phyloP scores from a whole-genome alignment of 1,140 invertebrate genomes.

The Agrilus planipennis region DNA sequence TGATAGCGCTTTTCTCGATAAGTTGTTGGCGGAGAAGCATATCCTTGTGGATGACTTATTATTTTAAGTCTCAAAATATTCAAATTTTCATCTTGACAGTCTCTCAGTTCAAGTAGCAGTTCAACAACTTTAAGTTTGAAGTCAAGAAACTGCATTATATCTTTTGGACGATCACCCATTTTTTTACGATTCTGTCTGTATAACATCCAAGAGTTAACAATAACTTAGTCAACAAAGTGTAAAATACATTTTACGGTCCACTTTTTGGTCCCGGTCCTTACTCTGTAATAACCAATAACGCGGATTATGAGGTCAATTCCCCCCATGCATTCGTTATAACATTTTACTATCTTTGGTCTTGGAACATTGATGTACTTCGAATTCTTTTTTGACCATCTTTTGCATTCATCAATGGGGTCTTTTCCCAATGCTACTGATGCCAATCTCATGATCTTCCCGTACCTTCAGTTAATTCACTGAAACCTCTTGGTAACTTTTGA shows the following conservation, averaged over 20 bases:
- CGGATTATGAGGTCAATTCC: slow-evolving; percentile 9
- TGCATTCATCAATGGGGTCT: neutral
- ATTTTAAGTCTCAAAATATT: no score
- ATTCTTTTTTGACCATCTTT: neutral
- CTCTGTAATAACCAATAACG: slow-evolving; percentile 6
- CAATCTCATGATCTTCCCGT: neutral
- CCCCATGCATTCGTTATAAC: slow-evolving; percentile 9
- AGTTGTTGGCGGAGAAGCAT: no score
- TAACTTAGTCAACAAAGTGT: slow-evolving; percentile 11
- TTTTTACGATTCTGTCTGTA: slow-evolving; percentile 7
- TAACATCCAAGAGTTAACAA: slow-evolving; percentile 8
- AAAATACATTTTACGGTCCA: slow-evolving; percentile 8
- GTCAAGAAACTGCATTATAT: neutral
- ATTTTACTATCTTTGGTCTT: slow-evolving; percentile 7
- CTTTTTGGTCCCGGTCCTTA: slow-evolving; percentile 7
- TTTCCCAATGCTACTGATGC: neutral
- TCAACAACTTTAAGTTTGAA: slow-evolving; percentile 1
- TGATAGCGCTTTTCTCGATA: no score
- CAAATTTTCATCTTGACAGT: no score
- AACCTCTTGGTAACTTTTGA: neutral
- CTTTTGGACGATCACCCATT: neutral
- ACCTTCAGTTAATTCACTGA: neutral
- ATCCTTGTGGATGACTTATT: no score
- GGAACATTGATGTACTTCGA: neutral
- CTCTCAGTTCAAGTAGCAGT: no score